Evolutionary conservation across 2,888 invertebrate species (phyloP).

Genomic region (Celastrina argiolus): DNA sequence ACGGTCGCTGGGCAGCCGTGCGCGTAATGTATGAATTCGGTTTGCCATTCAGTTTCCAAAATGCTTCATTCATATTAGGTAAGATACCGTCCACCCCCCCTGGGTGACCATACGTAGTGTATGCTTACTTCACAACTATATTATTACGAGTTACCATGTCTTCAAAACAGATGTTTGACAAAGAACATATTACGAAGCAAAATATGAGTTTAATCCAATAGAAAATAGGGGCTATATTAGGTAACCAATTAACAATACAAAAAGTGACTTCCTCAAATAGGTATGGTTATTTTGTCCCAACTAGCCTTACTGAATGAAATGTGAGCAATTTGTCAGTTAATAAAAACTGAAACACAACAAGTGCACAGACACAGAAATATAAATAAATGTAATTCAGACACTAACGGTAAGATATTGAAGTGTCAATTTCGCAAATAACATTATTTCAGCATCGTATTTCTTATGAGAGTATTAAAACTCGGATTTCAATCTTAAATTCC

Average conservation of each 20-base stretch:
- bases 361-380: too few species aligned
- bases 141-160: too few species aligned
- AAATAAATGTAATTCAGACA: not conserved
- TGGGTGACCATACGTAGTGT: too few species aligned
- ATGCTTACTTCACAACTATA: too few species aligned
- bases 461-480: constrained; percentile 8
- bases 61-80: not conserved
- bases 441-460: not conserved
- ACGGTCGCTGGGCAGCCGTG: not conserved
- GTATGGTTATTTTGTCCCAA: too few species aligned
- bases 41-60: not conserved
- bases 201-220: too few species aligned
- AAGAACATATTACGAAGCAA: too few species aligned
- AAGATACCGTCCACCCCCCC: too few species aligned
- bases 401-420: not conserved
- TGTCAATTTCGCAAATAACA: not conserved
- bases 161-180: too few species aligned
- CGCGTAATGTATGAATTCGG: constrained; percentile 14
- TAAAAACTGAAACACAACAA: not conserved
- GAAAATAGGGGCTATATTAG: too few species aligned
- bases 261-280: too few species aligned
- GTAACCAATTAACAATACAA: too few species aligned
- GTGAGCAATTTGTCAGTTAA: not conserved
- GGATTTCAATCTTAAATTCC: constrained; percentile 13
- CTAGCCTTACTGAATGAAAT: not conserved